phyloP scores from a whole-genome alignment of 2,113 vertebrate species.

The Bufo gargarizans region DNA sequence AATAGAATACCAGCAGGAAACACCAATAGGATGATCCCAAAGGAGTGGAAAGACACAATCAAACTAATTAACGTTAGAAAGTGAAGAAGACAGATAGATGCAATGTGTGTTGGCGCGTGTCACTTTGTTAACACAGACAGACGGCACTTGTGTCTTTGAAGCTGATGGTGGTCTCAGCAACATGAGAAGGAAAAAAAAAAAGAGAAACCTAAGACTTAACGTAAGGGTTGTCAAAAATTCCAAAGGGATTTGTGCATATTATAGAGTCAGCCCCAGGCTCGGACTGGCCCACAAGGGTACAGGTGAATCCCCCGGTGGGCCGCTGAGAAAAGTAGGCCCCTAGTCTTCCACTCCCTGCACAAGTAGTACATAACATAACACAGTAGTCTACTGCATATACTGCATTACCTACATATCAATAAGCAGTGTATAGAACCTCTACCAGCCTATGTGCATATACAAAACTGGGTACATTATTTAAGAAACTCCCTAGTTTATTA shows the following conservation, averaged over 20 bases:
- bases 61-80: constrained; percentile 50
- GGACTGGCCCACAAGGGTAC: no score
- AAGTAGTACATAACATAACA: no score
- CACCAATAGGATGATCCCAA: constrained; percentile 23
- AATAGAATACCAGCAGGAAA: constrained; percentile 13
- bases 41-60: constrained; percentile 30
- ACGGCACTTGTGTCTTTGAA: constrained; percentile 2
- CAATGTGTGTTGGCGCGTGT: constrained; percentile 11
- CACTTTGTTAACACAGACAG: constrained; percentile 7
- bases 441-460: no score
- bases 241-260: neutral
- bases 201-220: no score
- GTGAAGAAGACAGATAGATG: constrained; percentile 41
- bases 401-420: no score
- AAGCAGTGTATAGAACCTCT: no score
- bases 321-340: no score
- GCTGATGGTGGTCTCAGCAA: neutral
- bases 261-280: neutral
- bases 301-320: no score
- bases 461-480: no score
- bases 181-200: neutral
- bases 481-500: no score
- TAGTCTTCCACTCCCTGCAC: no score
- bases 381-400: no score
- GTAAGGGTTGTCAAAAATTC: neutral